Percentiles rank a stretch among this genome's conserved stretches.
Conservation (phyloP, 2,888 invertebrate species). For the Microplitis deprimator region DNA sequence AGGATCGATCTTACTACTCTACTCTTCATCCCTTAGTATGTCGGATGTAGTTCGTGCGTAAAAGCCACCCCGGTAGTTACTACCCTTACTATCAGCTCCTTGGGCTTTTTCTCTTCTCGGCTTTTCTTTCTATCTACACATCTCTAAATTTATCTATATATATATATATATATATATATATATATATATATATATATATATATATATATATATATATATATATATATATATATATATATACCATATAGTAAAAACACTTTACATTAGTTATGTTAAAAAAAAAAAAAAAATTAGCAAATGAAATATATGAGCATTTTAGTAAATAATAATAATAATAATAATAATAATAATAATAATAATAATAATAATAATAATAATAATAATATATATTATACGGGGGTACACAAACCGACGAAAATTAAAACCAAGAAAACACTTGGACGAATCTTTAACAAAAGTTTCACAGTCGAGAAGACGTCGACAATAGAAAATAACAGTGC, state of each 20-base stretch:
- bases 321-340: not conserved
- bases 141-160: not conserved
- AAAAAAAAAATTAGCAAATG: not conserved
- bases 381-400: slow-evolving; percentile 22
- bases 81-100: slow-evolving; percentile 49
- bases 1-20: slow-evolving; percentile 49
- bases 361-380: not conserved
- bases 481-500: slow-evolving; percentile 56
- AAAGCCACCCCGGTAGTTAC: slow-evolving; percentile 61
- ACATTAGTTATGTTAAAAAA: not conserved
- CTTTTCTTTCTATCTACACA: slow-evolving; percentile 37
- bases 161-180: no score
- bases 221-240: slow-evolving; percentile 23
- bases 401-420: slow-evolving; percentile 13
- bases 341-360: slow-evolving; percentile 3
- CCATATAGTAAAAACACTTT: slow-evolving; percentile 24
- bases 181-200: no score
- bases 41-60: slow-evolving; percentile 68
- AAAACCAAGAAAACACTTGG: slow-evolving; percentile 58
- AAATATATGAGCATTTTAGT: no score
- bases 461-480: slow-evolving; percentile 62
- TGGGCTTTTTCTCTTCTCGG: slow-evolving; percentile 47
- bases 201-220: no score
- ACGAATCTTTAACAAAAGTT: slow-evolving; percentile 62
- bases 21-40: slow-evolving; percentile 50